These are phyloP conservation scores for Ostrea denselamellosa DNA, from an alignment of 1,140 invertebrate species.

Conservation along the genomic window DNA sequence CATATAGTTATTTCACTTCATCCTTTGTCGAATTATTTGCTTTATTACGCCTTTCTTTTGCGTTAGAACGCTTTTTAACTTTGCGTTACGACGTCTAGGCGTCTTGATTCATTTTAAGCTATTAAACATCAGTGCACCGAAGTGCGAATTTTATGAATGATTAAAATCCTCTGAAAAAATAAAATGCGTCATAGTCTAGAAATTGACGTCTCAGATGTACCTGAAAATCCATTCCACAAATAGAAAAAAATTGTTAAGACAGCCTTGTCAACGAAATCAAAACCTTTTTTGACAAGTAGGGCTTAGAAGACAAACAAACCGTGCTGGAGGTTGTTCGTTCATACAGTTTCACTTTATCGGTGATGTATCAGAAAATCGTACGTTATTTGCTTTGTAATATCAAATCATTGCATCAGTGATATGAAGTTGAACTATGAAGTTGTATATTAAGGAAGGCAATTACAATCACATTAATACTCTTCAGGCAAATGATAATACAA, in stretches of 20 bases:
- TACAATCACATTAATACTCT: too few relatives aligned
- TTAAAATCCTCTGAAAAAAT: not conserved
- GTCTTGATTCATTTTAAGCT: too few relatives aligned
- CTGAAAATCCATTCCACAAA: not conserved
- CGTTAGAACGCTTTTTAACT: too few relatives aligned
- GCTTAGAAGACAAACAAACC: not conserved
- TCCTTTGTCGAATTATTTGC: too few relatives aligned
- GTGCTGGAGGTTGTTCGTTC: not conserved
- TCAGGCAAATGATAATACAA: too few relatives aligned
- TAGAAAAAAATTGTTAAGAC: not conserved
- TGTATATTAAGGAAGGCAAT: too few relatives aligned
- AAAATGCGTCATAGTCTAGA: not conserved
- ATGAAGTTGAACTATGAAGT: not conserved
- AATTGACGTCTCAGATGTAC: not conserved
- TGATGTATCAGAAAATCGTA: not conserved
- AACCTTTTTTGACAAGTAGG: not conserved
- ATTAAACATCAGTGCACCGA: too few relatives aligned
- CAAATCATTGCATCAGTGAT: not conserved
- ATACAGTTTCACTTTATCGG: not conserved
- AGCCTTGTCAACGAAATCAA: not conserved
- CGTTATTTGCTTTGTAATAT: not conserved
- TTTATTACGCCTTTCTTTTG: too few relatives aligned
- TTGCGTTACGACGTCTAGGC: too few relatives aligned
- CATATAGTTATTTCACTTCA: too few relatives aligned
- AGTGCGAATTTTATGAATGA: too few relatives aligned